These are phyloP conservation scores for Hydropsyche tenuis DNA, from an alignment of 1,140 invertebrate species.

Conservation along the genomic window DNA sequence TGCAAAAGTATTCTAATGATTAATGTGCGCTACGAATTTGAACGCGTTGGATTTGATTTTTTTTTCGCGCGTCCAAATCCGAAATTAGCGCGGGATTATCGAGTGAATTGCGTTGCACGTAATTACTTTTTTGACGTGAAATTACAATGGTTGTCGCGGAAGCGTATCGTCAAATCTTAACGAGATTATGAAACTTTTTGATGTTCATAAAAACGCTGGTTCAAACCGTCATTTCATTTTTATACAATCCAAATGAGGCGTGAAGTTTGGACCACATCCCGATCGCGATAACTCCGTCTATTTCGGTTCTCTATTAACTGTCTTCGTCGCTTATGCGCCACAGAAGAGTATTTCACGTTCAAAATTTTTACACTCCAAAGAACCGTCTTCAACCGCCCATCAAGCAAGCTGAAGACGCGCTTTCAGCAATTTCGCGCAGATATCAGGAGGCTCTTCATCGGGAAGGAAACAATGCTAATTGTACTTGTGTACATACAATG, in stretches of 20 bases:
- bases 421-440: no score
- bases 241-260: slow-evolving; percentile 8
- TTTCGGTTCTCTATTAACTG: not conserved
- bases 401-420: no score
- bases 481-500: not conserved
- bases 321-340: not conserved
- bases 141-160: not conserved
- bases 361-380: no score
- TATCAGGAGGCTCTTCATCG: no score
- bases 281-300: not conserved
- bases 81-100: not conserved
- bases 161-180: not conserved
- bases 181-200: not conserved
- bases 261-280: slow-evolving; percentile 17
- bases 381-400: no score
- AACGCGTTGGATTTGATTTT: not conserved
- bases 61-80: not conserved
- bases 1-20: slow-evolving; percentile 8
- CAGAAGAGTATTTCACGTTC: not conserved
- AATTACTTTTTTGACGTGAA: not conserved
- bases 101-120: not conserved
- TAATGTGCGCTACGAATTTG: slow-evolving; percentile 1
- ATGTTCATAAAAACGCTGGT: no score
- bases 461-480: slow-evolving; percentile 11
- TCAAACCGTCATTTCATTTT: slow-evolving; percentile 5